Evolutionary conservation across 2,888 invertebrate species (phyloP).

Genomic region (Thera obeliscata): DNA sequence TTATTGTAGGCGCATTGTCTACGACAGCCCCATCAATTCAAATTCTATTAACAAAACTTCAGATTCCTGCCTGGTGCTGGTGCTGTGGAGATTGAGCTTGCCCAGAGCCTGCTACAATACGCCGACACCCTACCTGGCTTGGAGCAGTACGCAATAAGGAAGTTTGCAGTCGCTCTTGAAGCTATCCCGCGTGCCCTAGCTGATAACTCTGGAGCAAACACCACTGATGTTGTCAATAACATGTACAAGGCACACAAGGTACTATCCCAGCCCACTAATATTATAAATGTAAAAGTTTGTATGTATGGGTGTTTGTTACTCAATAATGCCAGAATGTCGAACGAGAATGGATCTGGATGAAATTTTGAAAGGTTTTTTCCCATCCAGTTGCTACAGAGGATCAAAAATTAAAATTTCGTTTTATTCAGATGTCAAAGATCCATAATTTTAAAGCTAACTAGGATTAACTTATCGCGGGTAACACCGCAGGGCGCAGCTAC

Average conservation of each 20-base stretch:
- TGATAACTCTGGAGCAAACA: conserved; percentile 96
- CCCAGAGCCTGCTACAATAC: conserved; percentile 92
- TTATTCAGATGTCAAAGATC: too few relatives aligned
- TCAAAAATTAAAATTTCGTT: too few relatives aligned
- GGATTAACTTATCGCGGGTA: too few relatives aligned
- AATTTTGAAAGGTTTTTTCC: too few relatives aligned
- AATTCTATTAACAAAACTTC: conserved; percentile 4
- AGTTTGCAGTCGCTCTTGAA: conserved; percentile 95
- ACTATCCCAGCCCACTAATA: conserved; percentile 9
- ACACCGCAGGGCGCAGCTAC: too few relatives aligned
- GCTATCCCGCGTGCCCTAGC: conserved; percentile 95
- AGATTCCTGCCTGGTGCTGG: conserved; percentile 96
- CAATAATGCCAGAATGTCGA: too few relatives aligned
- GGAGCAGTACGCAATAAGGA: conserved; percentile 98
- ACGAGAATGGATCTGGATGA: too few relatives aligned
- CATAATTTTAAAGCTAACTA: too few relatives aligned
- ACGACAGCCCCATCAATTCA: background rate
- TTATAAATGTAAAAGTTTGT: too few relatives aligned
- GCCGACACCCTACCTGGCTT: conserved; percentile 97
- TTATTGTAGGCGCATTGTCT: too few relatives aligned
- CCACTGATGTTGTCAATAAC: conserved; percentile 93
- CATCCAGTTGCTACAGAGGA: too few relatives aligned
- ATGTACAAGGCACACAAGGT: conserved; percentile 96
- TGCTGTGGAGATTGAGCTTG: conserved; percentile 97
- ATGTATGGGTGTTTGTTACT: too few relatives aligned